Evolutionary conservation across 92 coral and sea anemone genomes (phyloP).

Genomic region (Paragorgia papillata): DNA sequence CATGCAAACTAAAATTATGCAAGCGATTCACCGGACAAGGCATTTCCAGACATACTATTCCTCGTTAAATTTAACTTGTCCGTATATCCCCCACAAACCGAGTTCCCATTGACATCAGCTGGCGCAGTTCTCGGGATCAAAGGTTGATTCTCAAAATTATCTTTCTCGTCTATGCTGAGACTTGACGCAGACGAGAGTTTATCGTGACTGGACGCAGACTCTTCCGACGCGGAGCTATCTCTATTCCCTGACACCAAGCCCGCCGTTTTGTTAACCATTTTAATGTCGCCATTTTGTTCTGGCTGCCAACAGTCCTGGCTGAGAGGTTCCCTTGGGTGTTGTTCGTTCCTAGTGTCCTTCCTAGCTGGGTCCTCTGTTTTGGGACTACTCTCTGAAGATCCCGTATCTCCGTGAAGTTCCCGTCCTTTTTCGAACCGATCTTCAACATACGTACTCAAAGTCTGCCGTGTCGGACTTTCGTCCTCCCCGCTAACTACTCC

Average conservation of each 20-base stretch:
- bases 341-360: no score
- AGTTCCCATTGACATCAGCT: constrained; percentile 28
- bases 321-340: no score
- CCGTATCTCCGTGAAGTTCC: neutral
- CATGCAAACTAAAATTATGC: no score
- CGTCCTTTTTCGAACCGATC: neutral
- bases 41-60: neutral
- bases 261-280: no score
- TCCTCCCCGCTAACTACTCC: no score
- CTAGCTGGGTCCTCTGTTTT: no score
- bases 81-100: neutral
- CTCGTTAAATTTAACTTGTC: constrained; percentile 15
- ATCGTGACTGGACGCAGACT: neutral
- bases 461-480: no score
- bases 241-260: neutral
- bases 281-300: no score
- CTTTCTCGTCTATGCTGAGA: constrained; percentile 24
- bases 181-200: constrained; percentile 17
- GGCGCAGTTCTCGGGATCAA: constrained; percentile 19
- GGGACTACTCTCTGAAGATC: no score
- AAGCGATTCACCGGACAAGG: neutral
- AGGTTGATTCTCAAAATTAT: constrained; percentile 24
- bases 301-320: no score
- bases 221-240: neutral
- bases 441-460: neutral